A percentile compares a stretch with the other conserved stretches of the same genome.
Evolutionary conservation across 2,113 vertebrate genomes (phyloP).

Genomic region (Hippolais icterina): DNA sequence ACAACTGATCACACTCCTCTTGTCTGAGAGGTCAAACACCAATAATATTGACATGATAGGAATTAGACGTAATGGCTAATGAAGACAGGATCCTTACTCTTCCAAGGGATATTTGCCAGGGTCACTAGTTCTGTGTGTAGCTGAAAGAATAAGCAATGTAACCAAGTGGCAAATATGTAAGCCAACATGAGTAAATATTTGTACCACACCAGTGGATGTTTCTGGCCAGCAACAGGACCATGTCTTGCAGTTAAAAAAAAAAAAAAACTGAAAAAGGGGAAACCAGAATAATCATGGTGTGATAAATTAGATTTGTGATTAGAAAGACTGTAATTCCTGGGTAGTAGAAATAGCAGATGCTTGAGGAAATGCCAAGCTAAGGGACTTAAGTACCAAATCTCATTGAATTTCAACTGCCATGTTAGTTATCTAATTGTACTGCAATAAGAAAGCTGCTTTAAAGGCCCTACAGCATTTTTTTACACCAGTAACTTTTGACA

Average conservation of each 20-base stretch:
- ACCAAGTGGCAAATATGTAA: neutral
- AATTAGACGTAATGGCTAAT: neutral
- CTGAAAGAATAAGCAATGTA: neutral
- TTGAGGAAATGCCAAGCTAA: constrained; percentile 14
- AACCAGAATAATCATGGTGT: neutral
- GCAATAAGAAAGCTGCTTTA: constrained; percentile 7
- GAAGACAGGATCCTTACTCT: neutral
- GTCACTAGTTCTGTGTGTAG: neutral
- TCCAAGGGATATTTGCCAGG: neutral
- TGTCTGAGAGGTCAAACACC: neutral
- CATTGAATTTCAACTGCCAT: neutral
- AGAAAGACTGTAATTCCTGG: neutral
- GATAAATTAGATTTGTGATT: neutral
- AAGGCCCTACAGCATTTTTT: neutral
- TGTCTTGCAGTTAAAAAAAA: neutral
- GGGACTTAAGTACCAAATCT: neutral
- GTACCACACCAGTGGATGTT: accelerated
- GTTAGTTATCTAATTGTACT: constrained; percentile 14
- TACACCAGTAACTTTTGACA: neutral
- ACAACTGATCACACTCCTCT: neutral
- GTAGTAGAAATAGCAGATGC: neutral
- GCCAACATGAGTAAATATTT: neutral
- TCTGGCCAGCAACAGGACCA: neutral
- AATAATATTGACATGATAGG: neutral
- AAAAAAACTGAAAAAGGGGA: neutral